Evolutionary conservation across 2,888 invertebrate genomes (phyloP).

Genomic region (Pachliopta kotzebuea): DNA sequence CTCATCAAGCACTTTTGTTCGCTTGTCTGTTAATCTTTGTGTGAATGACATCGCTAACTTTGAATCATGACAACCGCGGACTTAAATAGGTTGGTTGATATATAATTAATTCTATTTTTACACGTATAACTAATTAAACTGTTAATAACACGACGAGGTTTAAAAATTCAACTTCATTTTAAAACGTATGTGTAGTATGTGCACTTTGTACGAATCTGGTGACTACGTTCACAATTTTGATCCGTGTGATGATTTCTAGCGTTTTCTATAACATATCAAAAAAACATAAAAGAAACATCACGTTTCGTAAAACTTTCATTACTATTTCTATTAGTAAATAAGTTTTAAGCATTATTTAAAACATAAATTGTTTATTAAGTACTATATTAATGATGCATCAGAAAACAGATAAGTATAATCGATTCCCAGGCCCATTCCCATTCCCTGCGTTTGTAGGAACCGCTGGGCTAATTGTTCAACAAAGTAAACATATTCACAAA

Average conservation of each 20-base stretch:
- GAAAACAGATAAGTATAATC: neutral
- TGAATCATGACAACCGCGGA: slow-evolving; percentile 33
- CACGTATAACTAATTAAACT: neutral
- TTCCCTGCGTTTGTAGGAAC: neutral
- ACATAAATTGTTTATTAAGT: neutral
- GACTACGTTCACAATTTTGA: too few relatives aligned
- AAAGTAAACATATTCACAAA: neutral
- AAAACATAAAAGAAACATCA: too few relatives aligned
- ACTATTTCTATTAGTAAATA: neutral
- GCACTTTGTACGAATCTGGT: too few relatives aligned
- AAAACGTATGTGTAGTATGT: neutral
- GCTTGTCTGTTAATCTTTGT: slow-evolving; percentile 53
- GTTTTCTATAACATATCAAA: too few relatives aligned
- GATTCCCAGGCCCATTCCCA: neutral
- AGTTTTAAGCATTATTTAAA: neutral
- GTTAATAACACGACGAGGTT: neutral
- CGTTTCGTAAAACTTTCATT: neutral
- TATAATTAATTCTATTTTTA: slow-evolving; percentile 13
- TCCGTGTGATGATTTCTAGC: too few relatives aligned
- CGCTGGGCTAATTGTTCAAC: neutral
- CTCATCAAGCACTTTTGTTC: slow-evolving; percentile 54
- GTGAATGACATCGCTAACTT: slow-evolving; percentile 45
- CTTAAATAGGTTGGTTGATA: neutral
- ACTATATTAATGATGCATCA: neutral
- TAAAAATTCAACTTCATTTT: neutral